Conservation (phyloP, 2,113 vertebrate genomes). For the Arenaria interpres region DNA sequence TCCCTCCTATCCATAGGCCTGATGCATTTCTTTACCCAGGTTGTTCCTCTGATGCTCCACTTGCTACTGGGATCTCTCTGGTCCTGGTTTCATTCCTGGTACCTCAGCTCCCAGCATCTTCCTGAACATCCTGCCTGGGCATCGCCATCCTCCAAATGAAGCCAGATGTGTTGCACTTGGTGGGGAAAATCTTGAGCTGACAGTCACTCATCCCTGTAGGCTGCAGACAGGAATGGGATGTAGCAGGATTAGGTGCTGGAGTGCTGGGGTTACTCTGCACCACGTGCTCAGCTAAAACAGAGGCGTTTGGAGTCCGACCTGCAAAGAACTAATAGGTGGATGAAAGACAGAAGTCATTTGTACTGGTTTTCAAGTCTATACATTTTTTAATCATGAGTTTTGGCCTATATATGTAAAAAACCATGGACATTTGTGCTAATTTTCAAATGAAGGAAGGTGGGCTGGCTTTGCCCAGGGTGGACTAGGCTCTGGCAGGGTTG, state of each 20-base stretch:
- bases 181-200: not conserved
- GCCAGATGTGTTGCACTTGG: not conserved
- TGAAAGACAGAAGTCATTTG: not conserved
- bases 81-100: not conserved
- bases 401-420: not conserved
- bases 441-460: not conserved
- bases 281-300: not conserved
- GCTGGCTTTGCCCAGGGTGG: accelerated
- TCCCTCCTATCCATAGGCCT: not conserved
- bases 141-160: not conserved
- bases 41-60: not conserved
- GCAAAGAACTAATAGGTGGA: not conserved
- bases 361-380: not conserved
- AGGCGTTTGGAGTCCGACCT: not conserved
- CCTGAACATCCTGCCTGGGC: not conserved
- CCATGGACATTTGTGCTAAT: not conserved
- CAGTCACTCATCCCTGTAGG: not conserved
- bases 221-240: not conserved
- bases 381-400: not conserved
- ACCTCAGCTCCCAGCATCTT: not conserved
- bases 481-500: not conserved
- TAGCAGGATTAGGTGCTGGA: not conserved
- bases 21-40: not conserved
- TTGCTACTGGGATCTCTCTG: not conserved
- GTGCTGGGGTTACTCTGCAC: not conserved